These are phyloP conservation scores for Seriola dumerili DNA, from an alignment of 2,113 vertebrate species.

Conservation along the genomic window DNA sequence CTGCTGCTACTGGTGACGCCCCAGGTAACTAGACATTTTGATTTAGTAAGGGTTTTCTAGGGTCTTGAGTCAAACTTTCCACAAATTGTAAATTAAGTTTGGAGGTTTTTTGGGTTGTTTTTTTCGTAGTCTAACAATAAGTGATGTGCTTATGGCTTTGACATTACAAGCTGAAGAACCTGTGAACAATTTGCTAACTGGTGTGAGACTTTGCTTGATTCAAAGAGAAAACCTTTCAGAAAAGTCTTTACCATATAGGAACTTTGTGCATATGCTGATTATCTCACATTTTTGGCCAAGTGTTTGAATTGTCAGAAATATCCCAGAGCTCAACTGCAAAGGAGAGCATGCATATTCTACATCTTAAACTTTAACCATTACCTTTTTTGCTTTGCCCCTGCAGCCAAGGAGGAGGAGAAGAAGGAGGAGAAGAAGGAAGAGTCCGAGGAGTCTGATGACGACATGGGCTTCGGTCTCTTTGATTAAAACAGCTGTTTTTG, in stretches of 20 bases:
- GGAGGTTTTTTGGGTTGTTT: too few relatives aligned
- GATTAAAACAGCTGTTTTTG: constrained; percentile 88
- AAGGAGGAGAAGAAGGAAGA: constrained; percentile 99
- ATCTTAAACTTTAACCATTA: constrained; percentile 3
- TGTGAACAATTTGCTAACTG: too few relatives aligned
- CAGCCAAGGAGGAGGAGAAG: constrained; percentile 96
- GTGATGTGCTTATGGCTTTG: too few relatives aligned
- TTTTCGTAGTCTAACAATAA: too few relatives aligned
- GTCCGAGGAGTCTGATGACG: constrained; percentile 97
- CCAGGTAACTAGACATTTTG: constrained; percentile 84
- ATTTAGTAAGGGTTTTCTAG: not conserved
- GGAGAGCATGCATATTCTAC: not conserved
- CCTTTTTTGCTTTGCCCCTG: constrained; percentile 30
- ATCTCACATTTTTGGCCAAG: not conserved
- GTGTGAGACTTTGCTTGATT: too few relatives aligned
- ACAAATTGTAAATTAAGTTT: too few relatives aligned
- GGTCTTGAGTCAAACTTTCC: not conserved
- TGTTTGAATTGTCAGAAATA: not conserved
- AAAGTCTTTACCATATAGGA: not conserved
- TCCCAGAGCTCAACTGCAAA: too few relatives aligned
- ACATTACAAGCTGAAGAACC: too few relatives aligned
- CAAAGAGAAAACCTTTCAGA: not conserved
- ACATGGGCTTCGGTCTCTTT: constrained; percentile 99
- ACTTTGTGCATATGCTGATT: too few relatives aligned
- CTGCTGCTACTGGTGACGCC: constrained; percentile 82